Base-by-base conservation (phyloP, 2,797 vertebrate species). In the Sebastes kiyomatsui region DNA sequence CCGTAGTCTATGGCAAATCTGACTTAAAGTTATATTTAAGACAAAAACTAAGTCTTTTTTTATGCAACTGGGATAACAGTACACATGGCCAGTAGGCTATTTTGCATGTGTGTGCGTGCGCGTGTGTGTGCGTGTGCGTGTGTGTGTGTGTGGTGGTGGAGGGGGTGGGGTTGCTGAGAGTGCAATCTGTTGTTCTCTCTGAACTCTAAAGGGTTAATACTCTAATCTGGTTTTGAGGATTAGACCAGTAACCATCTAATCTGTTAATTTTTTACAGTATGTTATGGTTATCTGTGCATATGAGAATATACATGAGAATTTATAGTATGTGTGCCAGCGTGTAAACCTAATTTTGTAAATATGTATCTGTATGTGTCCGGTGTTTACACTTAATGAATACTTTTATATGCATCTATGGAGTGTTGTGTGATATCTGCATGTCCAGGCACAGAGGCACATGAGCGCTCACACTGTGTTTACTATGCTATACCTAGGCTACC, bases 171-270 rank as follows among this genome's bases (percentile, higher is more conserved):
- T 27, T 72, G 16, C 55, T 52, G 32, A 55, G 64, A 78, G 58
- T 75, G 28, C 77, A 82, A 85, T 71, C 90, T 90, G 83, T 62
- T 88, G 61, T 71, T 83, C 65, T 65, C 46, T 65, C 77, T 85
- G 83, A 84, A 83, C 89, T 84, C 71, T 38, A 2, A 85, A 83
- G 84, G 75, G 85, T 93, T 89, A 86, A 87, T 68, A 58, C 79
- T 72, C 7, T 90, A 89, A 92, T 92, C 87, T 82, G 79, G 65
- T 87, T 88, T 76, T 18, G 27, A 49, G 79, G 86, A 88, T 90
- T 88, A 84, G 49, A 80, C 28, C 18, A 73, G 52, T 52, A 46
- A 75, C 54, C 9, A 38, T 77, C 64, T 89, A 81, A 88, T 88
- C 84, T 85, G 72, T 46, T 71, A 65, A 69, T 75, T 79, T 58